Base-by-base conservation (phyloP, 2,888 invertebrate species). In the Heliconius sara region DNA sequence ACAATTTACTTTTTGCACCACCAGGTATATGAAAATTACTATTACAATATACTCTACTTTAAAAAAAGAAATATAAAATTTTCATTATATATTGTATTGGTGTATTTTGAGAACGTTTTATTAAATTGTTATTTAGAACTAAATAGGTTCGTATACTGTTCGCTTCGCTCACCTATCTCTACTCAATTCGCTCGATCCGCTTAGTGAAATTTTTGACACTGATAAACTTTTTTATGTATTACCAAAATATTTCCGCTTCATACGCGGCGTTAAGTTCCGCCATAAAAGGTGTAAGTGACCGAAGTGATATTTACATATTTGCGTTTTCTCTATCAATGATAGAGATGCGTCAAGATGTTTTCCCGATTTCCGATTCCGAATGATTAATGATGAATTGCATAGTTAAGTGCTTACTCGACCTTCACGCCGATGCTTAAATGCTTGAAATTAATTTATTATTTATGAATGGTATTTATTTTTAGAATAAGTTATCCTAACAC, bases 361-460 rank as follows among this genome's bases (percentile, higher is more conserved):
- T 39, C 39, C 39, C 30, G 5, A 10, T 22, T 39, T 39, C 39
- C 39, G 9, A 39, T 39, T 39, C 10, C 39, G 10, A 25, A 19
- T 47, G 47, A 47, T 47, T 47, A 47, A 25, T 57, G 27, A 68
- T 68, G 16, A 39, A 13, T 19, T 68, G 16, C 19, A 25, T 16
- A 27, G 12, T 30, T 81, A 52, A 72, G 30, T 57, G 22, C 5
- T 30, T 52, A 71, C 78, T 82, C 83, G 82, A 84, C 82, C 83
- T 83, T 83, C 84, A 79, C 71, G 75, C 79, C 79, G 83, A 84
- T 81, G 80, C 13, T 60, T 60, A 84, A 85, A 76, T 65, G 39
- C 70, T 79, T 77, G 7, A 79, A 70, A 79, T 43, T 27, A 47
- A 78, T 78, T 67, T 57, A 63, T 67, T 67, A 72, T 67, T 34